A percentile compares a stretch with the other conserved stretches of the same genome.
phyloP scores from a whole-genome alignment of 2,888 invertebrate species.

The Phengaris alcon region DNA sequence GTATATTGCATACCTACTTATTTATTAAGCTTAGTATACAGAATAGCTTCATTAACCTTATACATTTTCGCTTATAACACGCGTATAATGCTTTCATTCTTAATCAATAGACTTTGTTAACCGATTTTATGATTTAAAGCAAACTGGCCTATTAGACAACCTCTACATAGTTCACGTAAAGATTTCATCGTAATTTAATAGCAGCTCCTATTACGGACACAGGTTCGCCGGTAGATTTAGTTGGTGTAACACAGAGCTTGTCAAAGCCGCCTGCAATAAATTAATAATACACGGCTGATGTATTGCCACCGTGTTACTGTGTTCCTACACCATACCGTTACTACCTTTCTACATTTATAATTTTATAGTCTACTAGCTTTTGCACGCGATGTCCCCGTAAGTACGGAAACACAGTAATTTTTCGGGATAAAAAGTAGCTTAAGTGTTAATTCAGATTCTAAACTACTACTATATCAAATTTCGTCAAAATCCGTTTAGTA shows the following conservation, averaged over 20 bases:
- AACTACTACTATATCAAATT: no score
- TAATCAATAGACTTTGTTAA: background rate
- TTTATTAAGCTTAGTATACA: no score
- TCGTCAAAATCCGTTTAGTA: no score
- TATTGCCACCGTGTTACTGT: conserved; percentile 26
- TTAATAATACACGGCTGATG: conserved; percentile 27
- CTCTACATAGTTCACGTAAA: background rate
- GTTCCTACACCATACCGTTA: conserved; percentile 14
- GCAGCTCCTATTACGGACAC: conserved; percentile 19
- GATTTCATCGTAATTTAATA: conserved; percentile 21
- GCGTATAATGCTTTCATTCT: background rate
- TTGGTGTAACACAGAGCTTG: conserved; percentile 21
- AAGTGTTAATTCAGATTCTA: no score
- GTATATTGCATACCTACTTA: no score
- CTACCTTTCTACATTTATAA: background rate
- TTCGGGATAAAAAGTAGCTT: no score
- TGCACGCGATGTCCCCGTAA: no score
- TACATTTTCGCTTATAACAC: background rate
- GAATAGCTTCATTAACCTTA: no score
- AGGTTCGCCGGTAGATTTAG: conserved; percentile 13
- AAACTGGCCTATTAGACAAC: background rate
- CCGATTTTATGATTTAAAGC: conserved; percentile 5
- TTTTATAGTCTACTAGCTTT: background rate
- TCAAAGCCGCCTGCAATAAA: conserved; percentile 25
- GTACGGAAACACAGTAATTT: no score